Percentiles rank a stretch among this genome's conserved stretches.
Evolutionary conservation across 2,113 vertebrate genomes (phyloP).

Genomic region (Aegithalos caudatus): DNA sequence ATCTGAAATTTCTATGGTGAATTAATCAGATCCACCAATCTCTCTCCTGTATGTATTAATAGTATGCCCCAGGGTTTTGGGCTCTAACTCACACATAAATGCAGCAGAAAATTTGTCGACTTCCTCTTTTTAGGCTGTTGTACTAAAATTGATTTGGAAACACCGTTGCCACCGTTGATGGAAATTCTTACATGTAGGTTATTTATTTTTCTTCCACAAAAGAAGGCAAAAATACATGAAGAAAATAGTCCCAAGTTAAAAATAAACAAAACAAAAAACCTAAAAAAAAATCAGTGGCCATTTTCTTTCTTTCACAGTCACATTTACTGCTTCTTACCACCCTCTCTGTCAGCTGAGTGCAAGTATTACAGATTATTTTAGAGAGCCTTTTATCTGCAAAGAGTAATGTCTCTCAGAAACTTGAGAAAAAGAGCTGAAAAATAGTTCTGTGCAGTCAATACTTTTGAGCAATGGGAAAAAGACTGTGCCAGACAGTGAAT

Average conservation of each 20-base stretch:
- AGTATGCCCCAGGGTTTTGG: background rate
- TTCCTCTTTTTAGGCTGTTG: background rate
- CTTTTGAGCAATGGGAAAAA: background rate
- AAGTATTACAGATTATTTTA: background rate
- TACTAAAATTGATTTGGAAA: background rate
- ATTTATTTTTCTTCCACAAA: background rate
- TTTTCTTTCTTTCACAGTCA: background rate
- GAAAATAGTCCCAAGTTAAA: background rate
- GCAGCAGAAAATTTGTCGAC: background rate
- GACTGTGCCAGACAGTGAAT: background rate
- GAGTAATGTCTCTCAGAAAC: background rate
- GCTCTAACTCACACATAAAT: background rate
- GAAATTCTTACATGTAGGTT: accelerated
- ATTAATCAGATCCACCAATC: background rate
- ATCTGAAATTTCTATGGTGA: background rate
- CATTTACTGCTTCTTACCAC: background rate
- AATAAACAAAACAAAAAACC: background rate
- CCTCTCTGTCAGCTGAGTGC: background rate
- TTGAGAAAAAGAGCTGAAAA: background rate
- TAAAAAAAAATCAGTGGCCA: accelerated
- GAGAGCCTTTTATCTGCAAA: background rate
- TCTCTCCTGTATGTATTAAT: background rate
- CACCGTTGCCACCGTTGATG: background rate
- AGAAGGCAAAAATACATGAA: background rate
- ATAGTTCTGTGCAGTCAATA: background rate